Evolutionary conservation across 1,140 invertebrate genomes (phyloP).

Genomic region (Delia radicum): DNA sequence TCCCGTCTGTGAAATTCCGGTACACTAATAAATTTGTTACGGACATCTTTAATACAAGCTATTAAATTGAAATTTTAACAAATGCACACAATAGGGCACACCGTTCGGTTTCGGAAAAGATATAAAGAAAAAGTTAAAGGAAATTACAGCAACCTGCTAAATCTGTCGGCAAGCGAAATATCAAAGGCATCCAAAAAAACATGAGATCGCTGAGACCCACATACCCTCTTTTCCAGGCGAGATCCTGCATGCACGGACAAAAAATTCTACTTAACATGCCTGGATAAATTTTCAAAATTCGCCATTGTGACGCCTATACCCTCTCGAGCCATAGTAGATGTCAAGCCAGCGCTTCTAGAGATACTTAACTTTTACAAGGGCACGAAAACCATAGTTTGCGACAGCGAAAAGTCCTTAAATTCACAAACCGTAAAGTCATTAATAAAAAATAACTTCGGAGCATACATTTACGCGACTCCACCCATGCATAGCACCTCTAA

Average conservation of each 20-base stretch:
- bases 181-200: no score
- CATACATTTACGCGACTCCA: not conserved
- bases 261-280: not conserved
- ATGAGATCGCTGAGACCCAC: no score
- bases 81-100: no score
- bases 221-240: no score
- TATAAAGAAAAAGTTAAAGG: no score
- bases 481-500: not conserved
- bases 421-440: not conserved
- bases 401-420: constrained; percentile 1
- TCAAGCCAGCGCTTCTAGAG: not conserved
- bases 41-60: no score
- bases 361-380: not conserved
- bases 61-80: no score
- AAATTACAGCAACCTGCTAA: no score
- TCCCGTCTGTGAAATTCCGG: no score
- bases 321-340: not conserved
- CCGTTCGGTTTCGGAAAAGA: no score
- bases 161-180: no score
- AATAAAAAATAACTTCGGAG: not conserved
- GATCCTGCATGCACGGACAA: not conserved
- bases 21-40: no score
- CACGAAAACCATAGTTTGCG: not conserved
- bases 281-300: not conserved
- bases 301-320: not conserved